Conservation (phyloP, 92 coral and sea anemone species). For the Scolanthus callimorphus region DNA sequence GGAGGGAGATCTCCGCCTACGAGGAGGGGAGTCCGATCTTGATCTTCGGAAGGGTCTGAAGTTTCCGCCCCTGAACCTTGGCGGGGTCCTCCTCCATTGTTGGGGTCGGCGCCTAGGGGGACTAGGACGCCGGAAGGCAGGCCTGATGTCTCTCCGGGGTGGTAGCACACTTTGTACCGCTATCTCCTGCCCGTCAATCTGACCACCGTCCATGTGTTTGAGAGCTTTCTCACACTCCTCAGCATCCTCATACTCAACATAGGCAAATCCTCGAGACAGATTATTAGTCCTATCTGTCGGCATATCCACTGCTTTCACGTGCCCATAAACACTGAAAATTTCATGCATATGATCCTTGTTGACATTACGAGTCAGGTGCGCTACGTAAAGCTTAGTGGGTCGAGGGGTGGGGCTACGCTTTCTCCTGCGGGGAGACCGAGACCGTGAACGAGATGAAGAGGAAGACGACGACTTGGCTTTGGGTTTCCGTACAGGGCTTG, state of each 20-base stretch:
- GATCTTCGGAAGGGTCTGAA: conserved; percentile 80
- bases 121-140: conserved; percentile 77
- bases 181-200: conserved; percentile 96
- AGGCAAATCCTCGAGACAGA: conserved; percentile 87
- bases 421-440: conserved; percentile 87
- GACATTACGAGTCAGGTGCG: conserved; percentile 88
- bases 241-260: conserved; percentile 84
- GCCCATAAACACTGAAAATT: conserved; percentile 94
- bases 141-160: conserved; percentile 79
- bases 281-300: conserved; percentile 88
- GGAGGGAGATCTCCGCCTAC: conserved; percentile 77
- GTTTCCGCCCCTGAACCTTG: conserved; percentile 71
- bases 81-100: conserved; percentile 92
- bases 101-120: conserved; percentile 81
- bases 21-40: conserved; percentile 76
- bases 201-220: conserved; percentile 99
- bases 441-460: conserved; percentile 59
- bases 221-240: conserved; percentile 86
- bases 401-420: conserved; percentile 93
- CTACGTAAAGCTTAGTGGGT: conserved; percentile 83
- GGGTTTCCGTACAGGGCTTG: conserved; percentile 57
- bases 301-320: conserved; percentile 82
- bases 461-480: conserved; percentile 42
- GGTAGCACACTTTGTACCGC: conserved; percentile 84
- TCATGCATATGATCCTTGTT: conserved; percentile 95